Evolutionary conservation across 2,888 invertebrate species (phyloP).

Genomic region (Zele albiditarsus): DNA sequence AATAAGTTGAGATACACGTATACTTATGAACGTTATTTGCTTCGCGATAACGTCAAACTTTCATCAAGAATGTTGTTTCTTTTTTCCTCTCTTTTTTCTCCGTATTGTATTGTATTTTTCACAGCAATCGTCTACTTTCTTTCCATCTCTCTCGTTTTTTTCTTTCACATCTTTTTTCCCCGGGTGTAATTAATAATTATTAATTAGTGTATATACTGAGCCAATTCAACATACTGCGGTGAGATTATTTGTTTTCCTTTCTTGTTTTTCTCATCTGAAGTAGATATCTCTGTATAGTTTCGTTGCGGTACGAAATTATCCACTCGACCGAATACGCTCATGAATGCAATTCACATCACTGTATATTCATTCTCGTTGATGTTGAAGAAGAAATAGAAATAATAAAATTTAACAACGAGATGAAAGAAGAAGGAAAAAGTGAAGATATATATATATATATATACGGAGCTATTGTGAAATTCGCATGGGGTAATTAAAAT

Average conservation of each 20-base stretch:
- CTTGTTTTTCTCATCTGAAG: background rate
- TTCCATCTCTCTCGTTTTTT: background rate
- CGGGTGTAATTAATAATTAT: background rate
- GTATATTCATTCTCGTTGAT: conserved; percentile 23
- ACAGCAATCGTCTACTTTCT: background rate
- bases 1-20: conserved; percentile 9
- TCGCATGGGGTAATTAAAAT: conserved; percentile 38
- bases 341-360: conserved; percentile 30
- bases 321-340: conserved; percentile 28
- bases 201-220: background rate
- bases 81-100: background rate
- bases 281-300: conserved; percentile 27
- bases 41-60: background rate
- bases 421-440: conserved; percentile 12
- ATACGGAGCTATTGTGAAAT: conserved; percentile 17
- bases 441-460: conserved; percentile 7
- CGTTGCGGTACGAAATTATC: background rate
- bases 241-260: background rate
- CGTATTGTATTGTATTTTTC: background rate
- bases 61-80: background rate
- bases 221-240: background rate
- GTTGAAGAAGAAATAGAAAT: background rate
- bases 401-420: conserved; percentile 8
- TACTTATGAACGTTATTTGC: background rate
- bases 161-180: background rate